Evolutionary conservation across 2,888 invertebrate species (phyloP).

Genomic region (Stenichneumon culpator): DNA sequence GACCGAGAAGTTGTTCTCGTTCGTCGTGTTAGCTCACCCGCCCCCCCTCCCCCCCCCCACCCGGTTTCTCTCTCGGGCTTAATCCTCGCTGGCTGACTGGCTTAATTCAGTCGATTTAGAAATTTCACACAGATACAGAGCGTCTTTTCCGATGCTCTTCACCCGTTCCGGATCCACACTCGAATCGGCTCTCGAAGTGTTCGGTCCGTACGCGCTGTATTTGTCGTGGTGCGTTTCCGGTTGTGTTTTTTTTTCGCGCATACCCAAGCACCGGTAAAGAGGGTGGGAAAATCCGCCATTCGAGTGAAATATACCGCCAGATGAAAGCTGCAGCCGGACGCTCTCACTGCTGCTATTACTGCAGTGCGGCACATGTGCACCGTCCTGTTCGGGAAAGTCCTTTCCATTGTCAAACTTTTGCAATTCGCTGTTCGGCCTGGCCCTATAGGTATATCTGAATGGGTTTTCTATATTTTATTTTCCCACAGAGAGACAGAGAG

Average conservation of each 20-base stretch:
- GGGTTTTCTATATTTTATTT: constrained; percentile 13
- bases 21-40: constrained; percentile 14
- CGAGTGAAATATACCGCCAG: constrained; percentile 33
- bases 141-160: background rate
- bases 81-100: constrained; percentile 41
- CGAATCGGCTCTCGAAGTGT: constrained; percentile 27
- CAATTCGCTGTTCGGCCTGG: constrained; percentile 32
- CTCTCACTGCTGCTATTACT: constrained; percentile 40
- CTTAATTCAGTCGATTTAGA: constrained; percentile 47
- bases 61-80: constrained; percentile 16
- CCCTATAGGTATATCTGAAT: constrained; percentile 15
- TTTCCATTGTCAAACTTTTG: constrained; percentile 55
- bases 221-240: constrained; percentile 2
- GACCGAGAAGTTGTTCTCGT: constrained; percentile 60
- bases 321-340: constrained; percentile 56
- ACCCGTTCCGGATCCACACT: background rate
- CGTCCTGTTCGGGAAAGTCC: constrained; percentile 26
- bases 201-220: background rate
- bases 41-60: background rate
- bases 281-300: constrained; percentile 40
- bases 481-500: background rate
- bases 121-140: constrained; percentile 28
- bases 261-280: constrained; percentile 19
- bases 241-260: constrained; percentile 17
- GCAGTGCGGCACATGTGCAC: constrained; percentile 35